Conservation (phyloP, 1,140 invertebrate genomes). For the Diuraphis noxia region DNA sequence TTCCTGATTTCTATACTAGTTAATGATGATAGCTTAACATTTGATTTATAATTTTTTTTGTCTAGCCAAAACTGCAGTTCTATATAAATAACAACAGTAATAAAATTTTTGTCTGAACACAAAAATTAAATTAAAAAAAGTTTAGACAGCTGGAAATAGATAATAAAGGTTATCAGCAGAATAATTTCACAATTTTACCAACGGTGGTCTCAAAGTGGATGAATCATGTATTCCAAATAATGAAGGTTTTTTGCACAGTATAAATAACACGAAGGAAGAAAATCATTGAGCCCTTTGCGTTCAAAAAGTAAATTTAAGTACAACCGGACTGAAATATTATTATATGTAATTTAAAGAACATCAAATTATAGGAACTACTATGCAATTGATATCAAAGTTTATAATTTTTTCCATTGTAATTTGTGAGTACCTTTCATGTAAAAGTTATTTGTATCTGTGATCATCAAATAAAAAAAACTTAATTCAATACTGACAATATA, state of each 20-base stretch:
- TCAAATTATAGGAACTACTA: not conserved
- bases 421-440: not conserved
- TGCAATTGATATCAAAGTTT: not conserved
- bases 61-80: no score
- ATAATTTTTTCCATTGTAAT: not conserved
- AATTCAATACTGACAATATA: not conserved
- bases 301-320: not conserved
- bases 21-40: no score
- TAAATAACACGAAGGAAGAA: not conserved
- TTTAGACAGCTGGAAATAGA: not conserved
- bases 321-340: not conserved
- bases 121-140: not conserved
- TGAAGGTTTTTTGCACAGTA: not conserved
- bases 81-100: not conserved
- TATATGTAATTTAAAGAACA: not conserved
- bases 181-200: not conserved
- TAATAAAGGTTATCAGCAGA: not conserved
- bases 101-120: not conserved
- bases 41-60: no score
- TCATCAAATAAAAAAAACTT: no score
- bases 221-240: not conserved
- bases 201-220: not conserved
- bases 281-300: not conserved
- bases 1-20: no score
- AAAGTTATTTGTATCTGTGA: not conserved